Evolutionary conservation across 2,113 vertebrate species (phyloP), one percentile per base, ranked within the genome.

Genomic region (Hippoglossus stenolepis): DNA sequence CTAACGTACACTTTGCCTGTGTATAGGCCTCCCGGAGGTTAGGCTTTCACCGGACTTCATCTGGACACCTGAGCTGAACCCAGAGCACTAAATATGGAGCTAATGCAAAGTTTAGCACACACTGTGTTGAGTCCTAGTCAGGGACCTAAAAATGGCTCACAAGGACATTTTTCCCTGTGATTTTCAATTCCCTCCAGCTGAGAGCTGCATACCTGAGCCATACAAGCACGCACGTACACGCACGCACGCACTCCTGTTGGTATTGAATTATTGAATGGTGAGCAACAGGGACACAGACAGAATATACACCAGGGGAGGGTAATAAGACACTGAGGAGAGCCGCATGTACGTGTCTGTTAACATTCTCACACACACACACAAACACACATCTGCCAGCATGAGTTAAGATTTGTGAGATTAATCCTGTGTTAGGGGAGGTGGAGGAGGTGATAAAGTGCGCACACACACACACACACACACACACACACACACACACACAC

Each of bases 201-300:
- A 69, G 75, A 70, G 68, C 57, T 17, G 65, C 73, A 69, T 70
- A 83, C 69, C 80, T 80, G 83, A 73, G 38, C 54, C 49, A 65
- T 58, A 63, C 58, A 51, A 8, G 40, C 23, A 64, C 40, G 51
- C 40, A 4, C 35, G 23, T 65, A 71, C 21, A 31, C 23, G 21
- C 60, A 31, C 23, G 21, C 60, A 45, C 23, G 47, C 40, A 77
- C 82, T 62, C 64, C 80, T 77, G 72, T 71, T 53, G 54, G 58
- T 83, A 26, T 9, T 94, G 65, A 93, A 94, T 94, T 88, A 94
- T 93, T 94, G 81, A 93, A 77, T 14, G 59, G 65, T 53, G 45
- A 82, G 64, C 26, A 20, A 83, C 79, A 80, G 43, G 40, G 81
- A 78, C 26, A 56, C 77, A 83, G 79, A 66, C 67, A 45, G 62